Evolutionary conservation across 2,797 vertebrate species (phyloP), one percentile per base, ranked within the genome.

Genomic region (Pseudochromis fuscus): DNA sequence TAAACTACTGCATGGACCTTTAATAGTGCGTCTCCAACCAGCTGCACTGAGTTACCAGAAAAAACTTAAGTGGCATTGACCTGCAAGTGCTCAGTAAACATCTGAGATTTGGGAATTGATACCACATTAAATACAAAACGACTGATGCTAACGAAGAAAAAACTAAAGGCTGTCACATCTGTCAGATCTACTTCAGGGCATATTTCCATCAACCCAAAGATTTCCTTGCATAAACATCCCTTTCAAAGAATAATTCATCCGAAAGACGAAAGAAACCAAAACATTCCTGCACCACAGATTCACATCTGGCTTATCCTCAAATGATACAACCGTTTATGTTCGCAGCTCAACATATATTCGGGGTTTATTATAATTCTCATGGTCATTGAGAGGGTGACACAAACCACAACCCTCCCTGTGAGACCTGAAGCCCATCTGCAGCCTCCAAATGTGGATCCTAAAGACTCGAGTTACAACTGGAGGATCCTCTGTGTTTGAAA

Each of bases 401-500:
- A 25, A 45, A 91, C 78, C 89, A 58, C 79, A 81, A 62, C 48
- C 23, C 7, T 70, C 62, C 71, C 74, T 73, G n/a, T 3, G 77
- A 78, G 83, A 78, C 73, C 64, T 23, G 44, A 30, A 60, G 53
- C 60, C 53, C 70, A 67, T 77, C 60, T 24, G 56, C 61, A 67
- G 66, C 46, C 56, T 83, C 79, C 77, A 82, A 72, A 86, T 79
- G 55, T 38, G 74, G 85, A 82, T 55, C 44, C 58, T 77, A 73
- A 79, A 59, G 53, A 48, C 37, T 91, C 82, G 67, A 28, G 44
- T 89, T 87, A 81, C 85, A 45, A 61, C 75, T 45, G 70, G 74
- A 77, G 73, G 80, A 76, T 74, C 77, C 73, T 79, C 66, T 51
- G 63, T 69, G 55, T 83, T 81, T 77, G 60, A 89, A 85, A 79